Base-by-base conservation (phyloP, 2,797 vertebrate genomes). In the Aselliscus stoliczkanus region DNA sequence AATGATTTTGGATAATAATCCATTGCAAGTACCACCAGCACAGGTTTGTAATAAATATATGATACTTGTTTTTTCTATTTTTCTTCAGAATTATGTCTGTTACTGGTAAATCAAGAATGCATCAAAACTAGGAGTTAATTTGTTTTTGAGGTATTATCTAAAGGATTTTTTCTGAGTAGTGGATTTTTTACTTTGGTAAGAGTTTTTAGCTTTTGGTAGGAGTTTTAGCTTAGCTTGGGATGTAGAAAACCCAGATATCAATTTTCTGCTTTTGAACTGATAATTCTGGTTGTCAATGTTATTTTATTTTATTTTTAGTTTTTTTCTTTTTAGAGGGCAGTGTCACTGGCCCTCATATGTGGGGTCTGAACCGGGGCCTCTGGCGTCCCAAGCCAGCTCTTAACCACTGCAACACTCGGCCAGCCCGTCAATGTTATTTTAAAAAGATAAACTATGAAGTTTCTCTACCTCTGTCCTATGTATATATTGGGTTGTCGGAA, bases 1-100 rank as follows among this genome's bases (percentile, higher is more conserved):
- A 97, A 99, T 99, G 93, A 97, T 99, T 98, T 98, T 99, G 92
- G 99, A 99, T 98, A 99, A 99, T 97, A 99, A 99, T 98, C 99
- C 99, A 96, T 99, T 99, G 99, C 99, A 99, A 98, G 99, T 99
- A 81, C 99, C 99, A 62, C 99, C 99, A 76, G 99, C 99, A 90
- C 99, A 99, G 99, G 99, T 99, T 92, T 94, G 98, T 98, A 96
- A 58, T 80, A 96, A 96, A 86, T 95, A n/a, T 25, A 34, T 95
- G 67, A 25, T 56, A 62, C 18, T 70, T 83, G 21, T 65, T 96
- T 88, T 10, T 90, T 95, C 50, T 95, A 60, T 62, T 92, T 92
- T 91, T 81, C 18, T 62, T 81, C 20, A 76, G 52, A 31, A 75
- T 80, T 81, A 18, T 77, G 37, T 65, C 42, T 90, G 21, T 81